Evolutionary conservation across 2,113 vertebrate species (phyloP), one percentile per base, ranked within the genome.

Genomic region (Stictonetta naevosa): DNA sequence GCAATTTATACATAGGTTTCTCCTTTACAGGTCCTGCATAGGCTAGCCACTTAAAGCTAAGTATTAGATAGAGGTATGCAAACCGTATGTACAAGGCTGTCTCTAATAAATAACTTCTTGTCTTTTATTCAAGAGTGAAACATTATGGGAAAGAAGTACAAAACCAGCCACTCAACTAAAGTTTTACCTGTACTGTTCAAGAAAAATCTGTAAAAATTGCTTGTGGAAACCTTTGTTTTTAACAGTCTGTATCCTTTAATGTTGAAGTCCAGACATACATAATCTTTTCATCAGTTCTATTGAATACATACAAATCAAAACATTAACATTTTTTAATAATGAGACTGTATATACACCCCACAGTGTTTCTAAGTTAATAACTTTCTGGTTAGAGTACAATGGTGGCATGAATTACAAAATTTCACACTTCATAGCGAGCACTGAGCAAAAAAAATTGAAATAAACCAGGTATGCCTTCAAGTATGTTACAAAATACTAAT

Each of bases 151-250:
- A 50, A 63, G 74, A 80, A 62, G n/a, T 22, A 71, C 29, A 68
- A 76, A 80, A 91, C 4, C 83, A 95, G 67, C 34, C 86, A 84
- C 28, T 96, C 68, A 58, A 78, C 91, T 96, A 88, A 83, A 84
- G 50, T 87, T 89, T 88, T 84, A 69, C 76, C 92, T 95, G 88
- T 84, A 46, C 93, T 95, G 48, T 53, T 96, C 80, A 75, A 75
- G 80, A 75, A 95, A 94, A 83, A 86, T 91, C 91, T 95, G 93
- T 89, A 96, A 95, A 93, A 95, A 93, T 29, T n/a, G 95, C 64
- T 97, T 96, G 94, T 93, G 95, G 95, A 96, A 97, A 95, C 93
- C 95, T 96, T 96, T 94, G 88, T 95, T 96, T 92, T 96, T 96
- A 95, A 88, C 92, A 96, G 9, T 92, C 92, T 94, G 88, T 66